Evolutionary conservation across 2,113 vertebrate genomes (phyloP).

Genomic region (Conger conger): DNA sequence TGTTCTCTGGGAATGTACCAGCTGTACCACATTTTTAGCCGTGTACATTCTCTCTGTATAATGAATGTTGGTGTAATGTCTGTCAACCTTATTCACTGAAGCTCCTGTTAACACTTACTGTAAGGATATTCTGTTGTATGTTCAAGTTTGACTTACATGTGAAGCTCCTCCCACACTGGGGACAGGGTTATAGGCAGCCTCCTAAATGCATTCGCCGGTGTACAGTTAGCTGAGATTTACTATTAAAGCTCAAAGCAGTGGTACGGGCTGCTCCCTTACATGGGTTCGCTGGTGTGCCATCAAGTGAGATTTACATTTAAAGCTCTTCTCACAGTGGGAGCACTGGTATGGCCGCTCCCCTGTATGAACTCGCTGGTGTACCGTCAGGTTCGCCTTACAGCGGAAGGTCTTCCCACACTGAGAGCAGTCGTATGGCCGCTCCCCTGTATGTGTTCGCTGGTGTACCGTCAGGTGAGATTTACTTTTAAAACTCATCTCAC

Average conservation of each 20-base stretch:
- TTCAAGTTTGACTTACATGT: no score
- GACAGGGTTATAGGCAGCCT: slow-evolving; percentile 54
- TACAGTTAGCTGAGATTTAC: no score
- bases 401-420: slow-evolving; percentile 66
- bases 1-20: no score
- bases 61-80: no score
- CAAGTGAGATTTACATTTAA: slow-evolving; percentile 33
- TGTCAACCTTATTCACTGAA: no score
- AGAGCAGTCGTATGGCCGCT: slow-evolving; percentile 65
- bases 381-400: slow-evolving; percentile 58
- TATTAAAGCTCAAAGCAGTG: neutral
- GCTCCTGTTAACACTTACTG: no score
- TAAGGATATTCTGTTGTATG: no score
- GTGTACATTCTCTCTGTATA: no score
- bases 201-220: no score
- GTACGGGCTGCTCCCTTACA: neutral
- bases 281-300: neutral
- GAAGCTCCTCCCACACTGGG: slow-evolving; percentile 61
- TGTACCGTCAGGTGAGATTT: slow-evolving; percentile 66
- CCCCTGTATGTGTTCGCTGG: slow-evolving; percentile 66
- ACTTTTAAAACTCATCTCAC: slow-evolving; percentile 60
- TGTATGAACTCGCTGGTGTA: slow-evolving; percentile 64
- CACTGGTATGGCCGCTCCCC: slow-evolving; percentile 53
- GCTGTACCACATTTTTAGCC: no score
- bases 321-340: neutral